Percentiles rank a stretch among this genome's conserved stretches.
These are phyloP conservation scores for Panagrolaimus sp. DNA, from an alignment of 1,140 invertebrate genomes.

Conservation along the genomic window DNA sequence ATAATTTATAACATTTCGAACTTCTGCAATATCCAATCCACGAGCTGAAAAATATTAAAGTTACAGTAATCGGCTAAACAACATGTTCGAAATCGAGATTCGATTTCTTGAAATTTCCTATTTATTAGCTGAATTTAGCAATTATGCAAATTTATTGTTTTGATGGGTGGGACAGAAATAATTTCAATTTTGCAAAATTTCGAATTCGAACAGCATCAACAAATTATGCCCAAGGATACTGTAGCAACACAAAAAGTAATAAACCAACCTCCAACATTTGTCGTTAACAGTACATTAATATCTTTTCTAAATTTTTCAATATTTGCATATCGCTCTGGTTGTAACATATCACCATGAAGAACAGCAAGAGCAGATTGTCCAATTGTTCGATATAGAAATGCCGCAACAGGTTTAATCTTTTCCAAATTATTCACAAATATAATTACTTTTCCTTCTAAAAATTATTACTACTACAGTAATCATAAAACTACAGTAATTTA, in stretches of 20 bases:
- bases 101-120: too few relatives aligned
- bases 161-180: too few relatives aligned
- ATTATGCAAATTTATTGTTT: too few relatives aligned
- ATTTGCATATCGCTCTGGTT: not conserved
- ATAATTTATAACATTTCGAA: conserved; percentile 58
- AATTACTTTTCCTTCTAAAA: conserved; percentile 16
- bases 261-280: conserved; percentile 47
- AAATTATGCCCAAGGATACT: too few relatives aligned
- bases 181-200: too few relatives aligned
- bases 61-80: too few relatives aligned
- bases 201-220: too few relatives aligned
- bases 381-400: not conserved
- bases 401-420: conserved; percentile 8
- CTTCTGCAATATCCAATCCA: conserved; percentile 59
- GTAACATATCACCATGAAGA: not conserved
- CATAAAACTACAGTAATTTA: not conserved
- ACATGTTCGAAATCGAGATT: too few relatives aligned
- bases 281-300: conserved; percentile 46
- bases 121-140: too few relatives aligned
- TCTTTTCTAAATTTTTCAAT: not conserved
- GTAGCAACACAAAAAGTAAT: too few relatives aligned
- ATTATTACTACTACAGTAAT: not conserved
- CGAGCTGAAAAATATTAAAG: not conserved
- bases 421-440: conserved; percentile 6
- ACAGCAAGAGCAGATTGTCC: not conserved